Base-by-base conservation (phyloP, 2,797 vertebrate genomes). In the Triplophysa yarkandensis region DNA sequence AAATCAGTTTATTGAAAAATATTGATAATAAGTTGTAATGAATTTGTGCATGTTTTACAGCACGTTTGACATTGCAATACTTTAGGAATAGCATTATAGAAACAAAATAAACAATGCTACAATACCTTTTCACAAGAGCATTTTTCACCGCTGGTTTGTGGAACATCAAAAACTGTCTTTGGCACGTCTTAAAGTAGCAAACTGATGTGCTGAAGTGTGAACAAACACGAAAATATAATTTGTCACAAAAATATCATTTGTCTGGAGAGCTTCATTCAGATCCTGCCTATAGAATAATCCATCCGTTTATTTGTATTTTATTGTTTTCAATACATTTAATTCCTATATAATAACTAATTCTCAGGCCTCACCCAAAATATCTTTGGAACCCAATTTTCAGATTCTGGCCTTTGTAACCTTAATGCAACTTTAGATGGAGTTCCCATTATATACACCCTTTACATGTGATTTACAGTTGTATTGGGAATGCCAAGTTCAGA, bases 401-500 rank as follows among this genome's bases (percentile, higher is more conserved):
- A 60, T 60, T 41, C 39, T 61, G 54, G 30, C 43, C n/a, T 68
- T 48, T 67, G 28, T 50, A 30, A 50, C 73, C 43, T 23, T 14
- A n/a, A 5, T 58, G 41, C 41, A n/a, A 10, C 8, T 75, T 60
- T 9, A 57, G 21, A 62, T 16, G 34, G 13, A 34, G 62, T 44
- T 39, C 10, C 54, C 14, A 48, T 75, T 50, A 23, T 61, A 17
- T 50, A 43, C 9, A 39, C 21, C 63, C 61, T 30, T 11, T 11
- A 50, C 32, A 58, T n/a, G 41, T 72, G 71, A 73, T 58, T 70
- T 72, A 76, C 48, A 52, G 76, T 62, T 39, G 60, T 32, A 25
- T 55, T 8, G 68, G 60, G 68, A 66, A 58, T 30, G n/a, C n/a
- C n/a, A n/a, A n/a, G n/a, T n/a, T n/a, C n/a, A 13, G 43, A 36